A percentile compares a stretch with the other conserved stretches of the same genome.
Evolutionary conservation across 2,797 vertebrate genomes (phyloP).

Genomic region (Chelonia mydas): DNA sequence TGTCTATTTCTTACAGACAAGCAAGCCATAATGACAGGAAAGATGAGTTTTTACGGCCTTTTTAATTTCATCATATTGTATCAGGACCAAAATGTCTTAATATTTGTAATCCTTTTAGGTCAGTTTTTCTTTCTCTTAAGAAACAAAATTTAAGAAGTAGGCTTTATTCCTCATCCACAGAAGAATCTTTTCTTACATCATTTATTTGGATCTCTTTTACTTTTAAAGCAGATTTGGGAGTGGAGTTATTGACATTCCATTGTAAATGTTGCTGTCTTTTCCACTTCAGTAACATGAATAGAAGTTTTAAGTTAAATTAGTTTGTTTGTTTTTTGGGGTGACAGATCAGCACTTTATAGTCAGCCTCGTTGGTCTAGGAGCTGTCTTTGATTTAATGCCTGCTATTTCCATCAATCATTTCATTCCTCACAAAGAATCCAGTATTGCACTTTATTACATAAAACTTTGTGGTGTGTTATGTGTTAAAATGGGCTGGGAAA

Average conservation of each 20-base stretch:
- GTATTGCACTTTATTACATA: neutral
- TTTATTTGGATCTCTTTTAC: neutral
- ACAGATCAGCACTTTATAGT: conserved; percentile 10
- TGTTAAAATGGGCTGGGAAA: neutral
- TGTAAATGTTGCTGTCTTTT: neutral
- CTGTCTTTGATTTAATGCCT: neutral
- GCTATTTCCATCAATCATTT: conserved; percentile 51
- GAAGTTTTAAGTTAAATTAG: neutral
- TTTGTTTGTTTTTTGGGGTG: neutral
- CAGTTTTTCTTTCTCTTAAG: neutral
- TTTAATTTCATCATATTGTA: neutral
- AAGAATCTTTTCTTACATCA: neutral
- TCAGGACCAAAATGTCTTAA: conserved; percentile 60
- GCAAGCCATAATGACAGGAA: conserved; percentile 56
- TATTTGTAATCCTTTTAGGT: neutral
- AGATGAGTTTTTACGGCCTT: conserved; percentile 30
- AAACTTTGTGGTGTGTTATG: neutral
- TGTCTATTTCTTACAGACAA: conserved; percentile 14
- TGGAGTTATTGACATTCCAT: neutral
- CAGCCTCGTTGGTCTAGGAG: neutral
- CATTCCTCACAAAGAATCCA: conserved; percentile 19
- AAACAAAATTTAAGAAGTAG: neutral
- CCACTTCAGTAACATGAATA: neutral
- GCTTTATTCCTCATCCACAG: neutral
- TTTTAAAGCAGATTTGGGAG: neutral